Evolutionary conservation across 2,888 invertebrate genomes (phyloP).

Genomic region (Conomelus anceps): DNA sequence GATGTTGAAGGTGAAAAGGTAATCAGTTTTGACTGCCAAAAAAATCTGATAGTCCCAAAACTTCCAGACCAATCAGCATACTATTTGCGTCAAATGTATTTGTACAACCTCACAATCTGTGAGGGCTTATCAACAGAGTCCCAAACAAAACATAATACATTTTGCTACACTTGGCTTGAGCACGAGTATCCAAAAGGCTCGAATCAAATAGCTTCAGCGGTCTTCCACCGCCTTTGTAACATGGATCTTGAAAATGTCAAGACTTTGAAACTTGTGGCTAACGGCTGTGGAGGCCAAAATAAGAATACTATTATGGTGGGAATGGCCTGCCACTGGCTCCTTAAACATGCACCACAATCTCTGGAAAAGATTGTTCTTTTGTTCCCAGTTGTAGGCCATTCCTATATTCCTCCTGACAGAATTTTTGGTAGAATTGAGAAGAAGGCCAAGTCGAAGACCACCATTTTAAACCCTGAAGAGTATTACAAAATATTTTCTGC

Average conservation of each 20-base stretch:
- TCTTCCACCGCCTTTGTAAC: slow-evolving; percentile 31
- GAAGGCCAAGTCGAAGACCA: slow-evolving; percentile 28
- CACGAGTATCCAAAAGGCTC: slow-evolving; percentile 36
- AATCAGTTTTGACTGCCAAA: slow-evolving; percentile 38
- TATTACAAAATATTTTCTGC: slow-evolving; percentile 29
- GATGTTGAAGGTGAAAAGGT: not conserved
- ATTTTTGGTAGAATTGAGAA: slow-evolving; percentile 36
- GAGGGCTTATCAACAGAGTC: slow-evolving; percentile 35
- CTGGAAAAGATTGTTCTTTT: slow-evolving; percentile 30
- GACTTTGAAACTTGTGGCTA: slow-evolving; percentile 22
- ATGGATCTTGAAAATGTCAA: slow-evolving; percentile 3
- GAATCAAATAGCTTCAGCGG: slow-evolving; percentile 37
- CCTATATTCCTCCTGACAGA: slow-evolving; percentile 35
- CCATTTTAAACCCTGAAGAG: slow-evolving; percentile 24
- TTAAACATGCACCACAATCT: slow-evolving; percentile 12
- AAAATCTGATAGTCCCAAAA: slow-evolving; percentile 37
- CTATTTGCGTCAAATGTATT: slow-evolving; percentile 38
- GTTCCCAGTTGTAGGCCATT: slow-evolving; percentile 37
- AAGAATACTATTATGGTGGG: slow-evolving; percentile 16
- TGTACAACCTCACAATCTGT: slow-evolving; percentile 39
- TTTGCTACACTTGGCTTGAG: slow-evolving; percentile 37
- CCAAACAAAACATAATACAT: slow-evolving; percentile 34
- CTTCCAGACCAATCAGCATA: slow-evolving; percentile 39
- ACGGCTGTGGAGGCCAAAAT: slow-evolving; percentile 19
- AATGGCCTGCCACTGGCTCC: slow-evolving; percentile 20